Evolutionary conservation across 2,888 invertebrate species (phyloP).

Genomic region (Mimumesa dahlbomi): DNA sequence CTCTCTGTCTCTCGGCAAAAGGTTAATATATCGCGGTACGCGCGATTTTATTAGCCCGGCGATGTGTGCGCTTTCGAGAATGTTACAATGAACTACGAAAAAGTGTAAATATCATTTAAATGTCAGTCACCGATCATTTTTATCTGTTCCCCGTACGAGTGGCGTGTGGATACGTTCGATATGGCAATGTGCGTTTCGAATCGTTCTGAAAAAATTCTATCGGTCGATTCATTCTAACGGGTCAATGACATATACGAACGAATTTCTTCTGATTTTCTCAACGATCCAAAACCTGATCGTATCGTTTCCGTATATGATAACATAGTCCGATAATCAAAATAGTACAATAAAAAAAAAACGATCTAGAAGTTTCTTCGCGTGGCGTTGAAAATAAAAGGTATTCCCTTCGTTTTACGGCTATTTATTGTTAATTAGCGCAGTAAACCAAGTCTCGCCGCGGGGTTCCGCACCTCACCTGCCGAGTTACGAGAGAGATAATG

Average conservation of each 20-base stretch:
- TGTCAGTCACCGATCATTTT: conserved; percentile 17
- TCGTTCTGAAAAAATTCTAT: too few relatives aligned
- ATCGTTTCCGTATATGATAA: too few relatives aligned
- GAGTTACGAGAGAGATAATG: conserved; percentile 40
- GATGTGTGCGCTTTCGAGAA: conserved; percentile 3
- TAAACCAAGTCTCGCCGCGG: conserved; percentile 25
- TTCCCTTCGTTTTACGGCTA: conserved; percentile 30
- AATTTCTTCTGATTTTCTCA: too few relatives aligned
- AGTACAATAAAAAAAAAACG: background rate
- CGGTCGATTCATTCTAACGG: too few relatives aligned
- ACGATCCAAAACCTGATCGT: too few relatives aligned
- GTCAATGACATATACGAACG: too few relatives aligned
- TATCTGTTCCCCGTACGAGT: background rate
- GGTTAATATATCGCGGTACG: conserved; percentile 38
- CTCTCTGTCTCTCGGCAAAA: too few relatives aligned
- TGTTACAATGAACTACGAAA: conserved; percentile 19
- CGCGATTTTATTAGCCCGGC: conserved; percentile 26
- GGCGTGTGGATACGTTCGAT: too few relatives aligned
- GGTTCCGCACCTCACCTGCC: conserved; percentile 28
- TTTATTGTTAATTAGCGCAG: conserved; percentile 53
- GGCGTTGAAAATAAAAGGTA: conserved; percentile 10
- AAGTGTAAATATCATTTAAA: conserved; percentile 39
- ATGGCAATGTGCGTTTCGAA: too few relatives aligned
- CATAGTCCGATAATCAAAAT: too few relatives aligned
- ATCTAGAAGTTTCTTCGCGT: background rate